phyloP scores from a whole-genome alignment of 2,888 invertebrate species.

The Sesia apiformis region DNA sequence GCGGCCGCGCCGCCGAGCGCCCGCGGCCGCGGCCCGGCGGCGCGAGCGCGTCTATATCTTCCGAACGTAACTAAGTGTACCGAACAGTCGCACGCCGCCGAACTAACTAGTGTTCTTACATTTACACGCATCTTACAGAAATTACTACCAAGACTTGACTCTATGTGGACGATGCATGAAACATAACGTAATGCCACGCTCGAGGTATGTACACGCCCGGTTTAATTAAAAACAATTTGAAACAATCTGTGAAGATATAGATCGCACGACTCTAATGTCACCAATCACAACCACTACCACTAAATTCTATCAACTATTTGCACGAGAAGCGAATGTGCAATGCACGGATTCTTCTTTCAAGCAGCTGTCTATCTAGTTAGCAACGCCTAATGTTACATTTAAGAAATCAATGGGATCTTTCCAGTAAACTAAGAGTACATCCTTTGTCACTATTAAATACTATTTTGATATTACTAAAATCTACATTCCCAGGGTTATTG shows the following conservation, averaged over 20 bases:
- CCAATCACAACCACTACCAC: slow-evolving; percentile 64
- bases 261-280: slow-evolving; percentile 59
- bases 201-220: slow-evolving; percentile 32
- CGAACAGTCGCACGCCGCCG: slow-evolving; percentile 1
- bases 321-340: slow-evolving; percentile 74
- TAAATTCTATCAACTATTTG: slow-evolving; percentile 60
- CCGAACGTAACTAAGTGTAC: slow-evolving; percentile 16
- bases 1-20: slow-evolving; percentile 47
- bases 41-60: slow-evolving; percentile 67
- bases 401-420: slow-evolving; percentile 52
- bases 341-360: slow-evolving; percentile 73
- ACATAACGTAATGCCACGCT: slow-evolving; percentile 16
- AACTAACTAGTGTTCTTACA: not conserved
- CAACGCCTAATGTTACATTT: slow-evolving; percentile 64
- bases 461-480: slow-evolving; percentile 12
- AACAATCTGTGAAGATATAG: slow-evolving; percentile 58
- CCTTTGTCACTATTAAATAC: too few relatives aligned
- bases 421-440: slow-evolving; percentile 10
- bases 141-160: slow-evolving; percentile 15
- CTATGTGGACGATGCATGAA: slow-evolving; percentile 22
- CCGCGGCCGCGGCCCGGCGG: slow-evolving; percentile 43
- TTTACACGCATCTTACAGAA: slow-evolving; percentile 21
- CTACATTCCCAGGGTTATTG: slow-evolving; percentile 30
- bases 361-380: slow-evolving; percentile 73
- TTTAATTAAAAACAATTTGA: slow-evolving; percentile 14